Conservation (phyloP, 2,797 vertebrate genomes). For the Xiphorhynchus erythropygius region DNA sequence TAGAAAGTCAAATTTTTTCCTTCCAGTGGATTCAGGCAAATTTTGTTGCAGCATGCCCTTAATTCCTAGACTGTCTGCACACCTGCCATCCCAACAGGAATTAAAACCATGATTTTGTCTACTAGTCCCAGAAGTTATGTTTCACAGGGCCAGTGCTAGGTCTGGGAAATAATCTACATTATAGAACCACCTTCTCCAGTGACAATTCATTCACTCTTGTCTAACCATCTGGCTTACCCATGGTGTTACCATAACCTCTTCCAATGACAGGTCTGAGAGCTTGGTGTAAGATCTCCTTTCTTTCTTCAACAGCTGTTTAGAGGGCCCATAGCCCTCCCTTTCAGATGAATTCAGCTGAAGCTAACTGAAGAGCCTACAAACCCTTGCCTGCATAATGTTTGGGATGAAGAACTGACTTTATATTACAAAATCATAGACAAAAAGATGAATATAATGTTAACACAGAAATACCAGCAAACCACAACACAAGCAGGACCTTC, state of each 20-base stretch:
- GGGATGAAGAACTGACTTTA: not conserved
- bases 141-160: not conserved
- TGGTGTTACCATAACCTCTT: not conserved
- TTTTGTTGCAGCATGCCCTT: accelerated
- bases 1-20: not conserved
- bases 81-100: not conserved
- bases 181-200: not conserved
- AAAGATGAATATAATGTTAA: not conserved
- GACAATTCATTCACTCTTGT: not conserved
- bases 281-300: not conserved
- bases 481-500: not conserved
- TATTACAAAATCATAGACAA: not conserved
- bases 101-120: not conserved
- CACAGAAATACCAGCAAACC: not conserved
- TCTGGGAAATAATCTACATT: not conserved
- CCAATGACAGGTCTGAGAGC: not conserved
- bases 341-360: not conserved
- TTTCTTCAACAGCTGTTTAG: not conserved
- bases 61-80: not conserved
- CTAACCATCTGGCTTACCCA: not conserved
- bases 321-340: not conserved
- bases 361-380: not conserved
- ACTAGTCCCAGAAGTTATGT: not conserved
- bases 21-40: not conserved
- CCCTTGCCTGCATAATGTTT: not conserved